Percentiles rank a stretch among this genome's conserved stretches.
These are phyloP conservation scores for Monomorium pharaonis DNA, from an alignment of 1,140 invertebrate species.

Conservation along the genomic window DNA sequence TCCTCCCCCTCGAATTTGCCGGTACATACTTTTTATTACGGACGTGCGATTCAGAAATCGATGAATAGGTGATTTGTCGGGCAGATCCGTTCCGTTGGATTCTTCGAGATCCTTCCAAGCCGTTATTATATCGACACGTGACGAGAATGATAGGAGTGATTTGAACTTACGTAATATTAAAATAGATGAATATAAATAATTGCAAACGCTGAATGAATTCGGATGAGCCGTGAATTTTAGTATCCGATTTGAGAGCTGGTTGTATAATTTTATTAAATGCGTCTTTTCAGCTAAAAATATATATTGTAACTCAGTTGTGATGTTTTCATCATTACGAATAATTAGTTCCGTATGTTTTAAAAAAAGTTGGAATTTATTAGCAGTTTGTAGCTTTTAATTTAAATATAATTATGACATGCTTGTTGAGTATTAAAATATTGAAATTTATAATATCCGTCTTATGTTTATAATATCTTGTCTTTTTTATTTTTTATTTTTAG, in stretches of 20 bases:
- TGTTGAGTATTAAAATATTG: not conserved
- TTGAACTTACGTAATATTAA: not conserved
- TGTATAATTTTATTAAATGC: not conserved
- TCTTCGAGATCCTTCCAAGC: not conserved
- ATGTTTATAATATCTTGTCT: no score
- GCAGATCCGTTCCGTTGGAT: not conserved
- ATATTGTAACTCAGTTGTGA: not conserved
- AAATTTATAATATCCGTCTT: not conserved
- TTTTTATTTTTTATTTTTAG: not conserved
- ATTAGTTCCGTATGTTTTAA: not conserved
- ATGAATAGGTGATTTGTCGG: conserved; percentile 2
- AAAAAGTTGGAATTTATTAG: not conserved
- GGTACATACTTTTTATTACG: not conserved
- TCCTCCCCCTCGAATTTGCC: conserved; percentile 56
- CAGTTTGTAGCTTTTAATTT: not conserved
- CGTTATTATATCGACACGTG: not conserved
- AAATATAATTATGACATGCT: not conserved
- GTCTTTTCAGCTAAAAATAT: not conserved
- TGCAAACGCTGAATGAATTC: not conserved
- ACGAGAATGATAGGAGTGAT: not conserved
- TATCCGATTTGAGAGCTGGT: not conserved
- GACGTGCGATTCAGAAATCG: conserved; percentile 4
- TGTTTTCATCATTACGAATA: conserved; percentile 8
- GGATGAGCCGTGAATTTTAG: not conserved
- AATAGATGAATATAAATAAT: not conserved